A percentile compares a stretch with the other conserved stretches of the same genome.
Conservation (phyloP, 1,140 invertebrate species). For the Trichomalopsis sarcophagae region DNA sequence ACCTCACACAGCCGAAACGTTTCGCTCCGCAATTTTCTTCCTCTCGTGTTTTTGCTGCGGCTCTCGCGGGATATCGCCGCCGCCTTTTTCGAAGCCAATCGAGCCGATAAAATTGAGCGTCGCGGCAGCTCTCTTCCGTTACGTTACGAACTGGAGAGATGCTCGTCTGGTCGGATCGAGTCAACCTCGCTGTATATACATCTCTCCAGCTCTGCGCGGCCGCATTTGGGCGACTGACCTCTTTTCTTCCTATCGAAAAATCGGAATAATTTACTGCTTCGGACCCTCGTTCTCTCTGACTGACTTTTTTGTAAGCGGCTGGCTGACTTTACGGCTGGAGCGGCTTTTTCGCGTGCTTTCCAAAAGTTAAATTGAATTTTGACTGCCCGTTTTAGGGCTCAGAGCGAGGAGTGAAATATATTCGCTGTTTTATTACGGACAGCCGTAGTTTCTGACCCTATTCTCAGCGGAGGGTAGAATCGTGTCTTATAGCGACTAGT, state of each 20-base stretch:
- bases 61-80: background rate
- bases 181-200: slow-evolving; percentile 6
- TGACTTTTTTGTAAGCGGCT: background rate
- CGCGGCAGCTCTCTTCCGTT: background rate
- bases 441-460: background rate
- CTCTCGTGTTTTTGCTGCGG: background rate
- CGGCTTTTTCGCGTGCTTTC: background rate
- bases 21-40: background rate
- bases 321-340: background rate
- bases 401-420: background rate
- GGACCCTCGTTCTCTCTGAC: background rate
- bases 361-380: slow-evolving; percentile 31
- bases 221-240: slow-evolving; percentile 8
- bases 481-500: background rate
- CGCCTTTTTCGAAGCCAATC: slow-evolving; percentile 18
- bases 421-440: background rate
- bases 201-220: no score
- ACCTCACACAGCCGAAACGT: background rate
- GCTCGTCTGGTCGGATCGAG: background rate
- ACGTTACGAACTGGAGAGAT: background rate
- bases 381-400: background rate
- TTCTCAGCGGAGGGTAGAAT: background rate
- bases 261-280: slow-evolving; percentile 37
- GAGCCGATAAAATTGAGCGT: slow-evolving; percentile 28
- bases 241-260: slow-evolving; percentile 40